Conservation (phyloP, 2,113 vertebrate species). For the Notechis scutatus region DNA sequence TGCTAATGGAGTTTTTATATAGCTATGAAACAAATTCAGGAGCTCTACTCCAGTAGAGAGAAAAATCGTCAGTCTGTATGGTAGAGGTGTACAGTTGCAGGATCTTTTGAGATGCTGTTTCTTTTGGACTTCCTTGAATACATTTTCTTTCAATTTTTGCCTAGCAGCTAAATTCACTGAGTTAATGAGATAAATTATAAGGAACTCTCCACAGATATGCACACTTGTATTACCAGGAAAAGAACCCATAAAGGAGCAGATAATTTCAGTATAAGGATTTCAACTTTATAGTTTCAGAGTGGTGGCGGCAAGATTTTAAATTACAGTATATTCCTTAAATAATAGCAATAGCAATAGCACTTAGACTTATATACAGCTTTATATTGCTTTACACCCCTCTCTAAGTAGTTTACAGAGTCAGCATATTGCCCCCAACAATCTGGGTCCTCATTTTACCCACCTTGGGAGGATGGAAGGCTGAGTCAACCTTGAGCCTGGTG, state of each 20-base stretch:
- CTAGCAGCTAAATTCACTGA: not conserved
- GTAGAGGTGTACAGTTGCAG: not conserved
- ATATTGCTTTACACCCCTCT: no score
- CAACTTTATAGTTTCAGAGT: not conserved
- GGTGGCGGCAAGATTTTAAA: not conserved
- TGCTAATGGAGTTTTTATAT: not conserved
- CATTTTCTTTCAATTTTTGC: not conserved
- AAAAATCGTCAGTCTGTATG: not conserved
- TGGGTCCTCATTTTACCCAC: no score
- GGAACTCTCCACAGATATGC: not conserved
- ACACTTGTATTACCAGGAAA: not conserved
- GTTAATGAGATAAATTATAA: not conserved
- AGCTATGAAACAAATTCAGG: not conserved
- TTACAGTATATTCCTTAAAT: not conserved
- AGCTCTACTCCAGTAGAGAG: not conserved
- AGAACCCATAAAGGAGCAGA: not conserved
- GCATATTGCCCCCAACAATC: no score
- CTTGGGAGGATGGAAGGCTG: no score
- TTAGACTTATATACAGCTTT: no score
- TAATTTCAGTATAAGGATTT: not conserved
- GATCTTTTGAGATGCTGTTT: not conserved
- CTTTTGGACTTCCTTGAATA: not conserved
- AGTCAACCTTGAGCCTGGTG: no score
- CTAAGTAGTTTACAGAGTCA: no score
- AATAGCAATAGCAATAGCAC: no score